These are phyloP conservation scores for Drosophila sproati DNA, from an alignment of 1,140 invertebrate genomes.

Conservation along the genomic window DNA sequence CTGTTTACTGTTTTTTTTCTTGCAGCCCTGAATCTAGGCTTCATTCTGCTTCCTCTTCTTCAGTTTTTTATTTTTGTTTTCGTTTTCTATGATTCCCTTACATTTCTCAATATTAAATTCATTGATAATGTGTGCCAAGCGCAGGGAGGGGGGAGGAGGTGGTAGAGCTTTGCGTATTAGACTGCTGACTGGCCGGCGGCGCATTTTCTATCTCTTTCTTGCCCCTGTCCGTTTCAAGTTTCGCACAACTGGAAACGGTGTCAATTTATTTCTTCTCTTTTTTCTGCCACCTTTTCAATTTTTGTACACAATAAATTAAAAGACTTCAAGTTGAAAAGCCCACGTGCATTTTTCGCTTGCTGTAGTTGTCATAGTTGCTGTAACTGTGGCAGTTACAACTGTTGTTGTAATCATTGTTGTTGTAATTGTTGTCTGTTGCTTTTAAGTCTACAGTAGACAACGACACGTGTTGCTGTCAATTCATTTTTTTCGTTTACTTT, in stretches of 20 bases:
- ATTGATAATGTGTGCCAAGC: slow-evolving; percentile 13
- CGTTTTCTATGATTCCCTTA: slow-evolving; percentile 12
- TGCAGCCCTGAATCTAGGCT: slow-evolving; percentile 32
- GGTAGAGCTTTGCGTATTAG: slow-evolving; percentile 13
- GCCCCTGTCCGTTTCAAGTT: slow-evolving; percentile 19
- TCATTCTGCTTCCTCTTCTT: slow-evolving; percentile 14
- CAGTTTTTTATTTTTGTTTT: not conserved
- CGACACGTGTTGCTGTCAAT: slow-evolving; percentile 56
- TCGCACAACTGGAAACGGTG: slow-evolving; percentile 27
- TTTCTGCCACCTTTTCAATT: slow-evolving; percentile 36
- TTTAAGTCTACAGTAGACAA: slow-evolving; percentile 33
- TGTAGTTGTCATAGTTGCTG: slow-evolving; percentile 17
- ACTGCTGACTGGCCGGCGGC: slow-evolving; percentile 32
- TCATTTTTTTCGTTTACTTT: slow-evolving; percentile 24
- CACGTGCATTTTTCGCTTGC: slow-evolving; percentile 31
- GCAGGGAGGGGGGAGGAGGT: not conserved
- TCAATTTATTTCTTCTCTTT: slow-evolving; percentile 24
- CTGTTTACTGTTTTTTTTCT: slow-evolving; percentile 2
- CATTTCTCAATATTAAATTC: slow-evolving; percentile 38
- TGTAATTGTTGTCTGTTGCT: slow-evolving; percentile 17
- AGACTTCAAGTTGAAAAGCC: slow-evolving; percentile 23
- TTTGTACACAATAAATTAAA: slow-evolving; percentile 30
- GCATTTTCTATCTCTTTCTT: not conserved
- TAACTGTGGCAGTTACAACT: slow-evolving; percentile 37
- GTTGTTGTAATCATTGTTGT: slow-evolving; percentile 16